Percentiles rank a stretch among this genome's conserved stretches.
Evolutionary conservation across 2,888 invertebrate genomes (phyloP).

Genomic region (Drosophila sordidula): DNA sequence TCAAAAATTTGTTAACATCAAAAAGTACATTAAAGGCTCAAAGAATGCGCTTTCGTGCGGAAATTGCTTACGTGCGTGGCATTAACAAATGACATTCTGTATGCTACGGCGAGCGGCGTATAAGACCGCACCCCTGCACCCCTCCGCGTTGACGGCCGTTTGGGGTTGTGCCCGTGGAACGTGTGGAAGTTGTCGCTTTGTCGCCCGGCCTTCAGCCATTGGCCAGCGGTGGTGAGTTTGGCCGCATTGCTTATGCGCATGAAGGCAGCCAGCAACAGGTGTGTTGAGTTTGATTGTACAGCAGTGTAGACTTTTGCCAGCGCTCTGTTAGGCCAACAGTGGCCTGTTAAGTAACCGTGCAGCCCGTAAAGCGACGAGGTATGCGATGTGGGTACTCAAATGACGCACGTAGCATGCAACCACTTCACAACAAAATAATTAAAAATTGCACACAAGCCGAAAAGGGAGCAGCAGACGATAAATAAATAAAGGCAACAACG

Average conservation of each 20-base stretch:
- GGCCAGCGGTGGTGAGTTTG: slow-evolving; percentile 63
- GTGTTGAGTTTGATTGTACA: slow-evolving; percentile 47
- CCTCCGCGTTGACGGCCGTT: slow-evolving; percentile 1
- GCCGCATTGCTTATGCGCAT: slow-evolving; percentile 54
- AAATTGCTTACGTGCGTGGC: slow-evolving; percentile 81
- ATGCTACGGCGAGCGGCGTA: slow-evolving; percentile 37
- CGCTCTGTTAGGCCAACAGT: slow-evolving; percentile 23
- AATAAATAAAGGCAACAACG: slow-evolving; percentile 10
- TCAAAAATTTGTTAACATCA: slow-evolving; percentile 80
- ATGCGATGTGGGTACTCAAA: slow-evolving; percentile 19
- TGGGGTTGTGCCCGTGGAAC: slow-evolving; percentile 52
- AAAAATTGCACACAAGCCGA: slow-evolving; percentile 42
- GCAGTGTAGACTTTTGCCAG: slow-evolving; percentile 50
- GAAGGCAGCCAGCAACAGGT: slow-evolving; percentile 62
- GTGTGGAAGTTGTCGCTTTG: slow-evolving; percentile 74
- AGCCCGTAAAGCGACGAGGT: background rate
- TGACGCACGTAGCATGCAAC: slow-evolving; percentile 28
- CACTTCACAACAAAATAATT: slow-evolving; percentile 71
- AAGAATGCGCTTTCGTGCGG: slow-evolving; percentile 81
- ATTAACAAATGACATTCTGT: slow-evolving; percentile 72
- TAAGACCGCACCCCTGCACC: slow-evolving; percentile 41
- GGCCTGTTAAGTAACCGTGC: slow-evolving; percentile 4
- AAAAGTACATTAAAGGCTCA: slow-evolving; percentile 80
- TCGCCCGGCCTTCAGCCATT: slow-evolving; percentile 69
- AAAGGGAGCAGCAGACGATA: background rate